Conservation (phyloP, 2,113 vertebrate species). For the Pan troglodytes region DNA sequence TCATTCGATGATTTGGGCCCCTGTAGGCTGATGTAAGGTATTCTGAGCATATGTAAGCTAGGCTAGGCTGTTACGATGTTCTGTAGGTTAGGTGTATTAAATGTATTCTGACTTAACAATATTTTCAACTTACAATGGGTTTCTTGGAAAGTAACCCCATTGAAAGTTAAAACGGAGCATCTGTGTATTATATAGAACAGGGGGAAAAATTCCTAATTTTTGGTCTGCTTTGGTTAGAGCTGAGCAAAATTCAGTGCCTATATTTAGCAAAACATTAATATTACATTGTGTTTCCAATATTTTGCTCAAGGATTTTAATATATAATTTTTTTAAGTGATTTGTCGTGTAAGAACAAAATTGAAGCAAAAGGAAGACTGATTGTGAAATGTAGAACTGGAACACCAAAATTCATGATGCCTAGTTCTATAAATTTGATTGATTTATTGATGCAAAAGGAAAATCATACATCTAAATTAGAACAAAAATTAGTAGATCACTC, state of each 20-base stretch:
- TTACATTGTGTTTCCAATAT: neutral
- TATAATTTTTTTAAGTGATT: neutral
- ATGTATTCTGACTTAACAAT: neutral
- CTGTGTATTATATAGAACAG: neutral
- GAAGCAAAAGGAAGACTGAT: neutral
- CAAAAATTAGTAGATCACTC: neutral
- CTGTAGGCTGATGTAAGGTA: neutral
- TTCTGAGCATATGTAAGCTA: neutral
- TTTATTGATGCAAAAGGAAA: neutral
- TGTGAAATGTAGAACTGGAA: neutral
- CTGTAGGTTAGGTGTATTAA: neutral
- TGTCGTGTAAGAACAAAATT: neutral
- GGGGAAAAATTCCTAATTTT: neutral
- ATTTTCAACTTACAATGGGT: neutral
- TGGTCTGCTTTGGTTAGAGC: neutral
- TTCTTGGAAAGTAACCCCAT: neutral
- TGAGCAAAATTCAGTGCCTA: neutral
- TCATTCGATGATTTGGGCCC: neutral
- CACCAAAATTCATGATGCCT: neutral
- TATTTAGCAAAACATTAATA: conserved; percentile 18
- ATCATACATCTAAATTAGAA: neutral
- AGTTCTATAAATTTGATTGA: neutral
- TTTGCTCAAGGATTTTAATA: conserved; percentile 9
- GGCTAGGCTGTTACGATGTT: neutral
- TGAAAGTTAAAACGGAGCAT: neutral